Evolutionary conservation across 2,113 vertebrate genomes (phyloP), one percentile per base, ranked within the genome.

Genomic region (Tamias sibiricus): DNA sequence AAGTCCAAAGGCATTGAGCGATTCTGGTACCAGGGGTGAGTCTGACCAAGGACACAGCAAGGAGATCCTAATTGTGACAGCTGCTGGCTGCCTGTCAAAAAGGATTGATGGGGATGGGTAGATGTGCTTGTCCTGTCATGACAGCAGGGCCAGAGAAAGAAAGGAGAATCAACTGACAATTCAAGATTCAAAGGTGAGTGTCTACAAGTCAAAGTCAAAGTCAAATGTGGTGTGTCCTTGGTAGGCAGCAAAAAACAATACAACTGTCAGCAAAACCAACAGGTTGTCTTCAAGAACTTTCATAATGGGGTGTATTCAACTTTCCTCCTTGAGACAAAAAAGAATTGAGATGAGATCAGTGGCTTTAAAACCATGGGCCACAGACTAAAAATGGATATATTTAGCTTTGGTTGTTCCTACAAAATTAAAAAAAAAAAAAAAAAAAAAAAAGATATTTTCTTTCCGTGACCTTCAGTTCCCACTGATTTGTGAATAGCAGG

Each of bases 11-110:
- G 26, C 47, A 62, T 14, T 44, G 79, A 86, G 71, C 49, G 32
- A 87, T 95, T 95, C 74, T 75, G 92, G 57, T 37, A 47, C 24
- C 76, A 14, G 66, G 57, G 62, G 47, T 94, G 76, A 96, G 37
- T 90, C 83, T 96, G 79, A 81, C 62, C 95, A 95, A 97, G 96
- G 95, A 95, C 87, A 86, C 40, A 62, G 54, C 69, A 90, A 95
- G 87, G 87, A 94, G 84, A 91, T 82, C 42, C 84, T 96, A 82
- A 94, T 75, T 84, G 30, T 87, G 90, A 94, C 64, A 74, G 84
- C 83, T 92, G 81, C 93, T 95, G 93, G 90, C 90, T 90, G 91
- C 81, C 90, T 97, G 89, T 97, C 95, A 96, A 54, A 95, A 96
- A 80, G 66, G 40, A 96, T 95, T 87, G 92, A 85, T 95, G 87